Conservation (phyloP, 2,113 vertebrate species). For the Zosterops hypoxanthus region DNA sequence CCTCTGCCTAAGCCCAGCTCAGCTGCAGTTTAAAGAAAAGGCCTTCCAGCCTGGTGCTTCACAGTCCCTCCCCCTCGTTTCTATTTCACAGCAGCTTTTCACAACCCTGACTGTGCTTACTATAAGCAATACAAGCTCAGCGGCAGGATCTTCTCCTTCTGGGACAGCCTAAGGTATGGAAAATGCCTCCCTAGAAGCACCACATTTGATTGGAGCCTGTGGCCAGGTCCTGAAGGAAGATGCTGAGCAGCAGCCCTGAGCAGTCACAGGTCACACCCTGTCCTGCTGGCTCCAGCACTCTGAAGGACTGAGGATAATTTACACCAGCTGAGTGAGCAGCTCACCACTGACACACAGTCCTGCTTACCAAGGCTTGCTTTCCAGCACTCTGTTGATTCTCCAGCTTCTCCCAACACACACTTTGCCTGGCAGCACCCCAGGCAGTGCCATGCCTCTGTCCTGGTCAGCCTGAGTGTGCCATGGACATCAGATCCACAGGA, state of each 20-base stretch:
- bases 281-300: background rate
- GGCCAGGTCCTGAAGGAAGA: background rate
- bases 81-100: conserved; percentile 9
- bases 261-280: background rate
- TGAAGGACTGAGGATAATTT: background rate
- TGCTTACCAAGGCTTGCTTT: background rate
- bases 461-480: background rate
- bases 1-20: conserved; percentile 11
- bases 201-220: background rate
- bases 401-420: background rate
- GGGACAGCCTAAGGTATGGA: background rate
- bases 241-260: background rate
- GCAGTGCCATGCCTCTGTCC: background rate
- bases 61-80: background rate
- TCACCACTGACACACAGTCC: background rate
- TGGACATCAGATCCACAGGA: background rate
- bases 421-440: background rate
- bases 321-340: background rate
- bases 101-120: background rate
- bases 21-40: conserved; percentile 10
- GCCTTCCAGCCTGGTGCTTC: background rate
- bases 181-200: background rate
- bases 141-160: background rate
- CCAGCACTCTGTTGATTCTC: background rate
- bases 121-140: background rate